Percentiles rank a stretch among this genome's conserved stretches.
Conservation (phyloP, 2,113 vertebrate genomes). For the Trogon melanurus region DNA sequence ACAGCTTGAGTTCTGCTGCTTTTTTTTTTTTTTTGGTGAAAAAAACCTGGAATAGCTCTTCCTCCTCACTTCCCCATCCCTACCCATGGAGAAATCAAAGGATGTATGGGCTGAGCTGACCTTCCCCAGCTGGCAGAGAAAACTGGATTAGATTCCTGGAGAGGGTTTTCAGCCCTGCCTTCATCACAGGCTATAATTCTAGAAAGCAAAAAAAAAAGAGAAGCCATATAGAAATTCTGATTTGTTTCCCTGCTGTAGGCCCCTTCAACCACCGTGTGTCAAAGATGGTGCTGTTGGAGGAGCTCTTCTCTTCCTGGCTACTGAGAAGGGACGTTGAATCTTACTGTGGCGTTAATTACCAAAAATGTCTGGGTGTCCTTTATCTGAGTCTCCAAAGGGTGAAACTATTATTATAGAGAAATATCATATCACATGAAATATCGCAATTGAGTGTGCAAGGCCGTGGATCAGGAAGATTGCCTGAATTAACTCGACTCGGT, state of each 20-base stretch:
- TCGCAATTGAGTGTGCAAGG: conserved; percentile 3
- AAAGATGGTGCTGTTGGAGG: background rate
- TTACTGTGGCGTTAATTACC: conserved; percentile 18
- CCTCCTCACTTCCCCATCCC: background rate
- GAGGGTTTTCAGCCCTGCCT: background rate
- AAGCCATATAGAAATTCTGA: background rate
- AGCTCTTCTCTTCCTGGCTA: background rate
- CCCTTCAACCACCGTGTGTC: background rate
- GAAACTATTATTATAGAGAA: conserved; percentile 30
- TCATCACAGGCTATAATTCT: background rate
- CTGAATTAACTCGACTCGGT: conserved; percentile 10
- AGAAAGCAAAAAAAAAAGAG: background rate
- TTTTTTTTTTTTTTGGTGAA: background rate
- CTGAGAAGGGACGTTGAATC: background rate
- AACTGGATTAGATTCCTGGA: background rate
- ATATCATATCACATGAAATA: conserved; percentile 45
- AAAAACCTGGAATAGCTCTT: background rate
- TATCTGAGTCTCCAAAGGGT: conserved; percentile 48
- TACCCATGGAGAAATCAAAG: background rate
- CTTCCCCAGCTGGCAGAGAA: background rate
- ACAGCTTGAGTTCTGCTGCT: background rate
- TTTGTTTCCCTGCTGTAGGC: rapidly evolving
- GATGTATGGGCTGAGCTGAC: rapidly evolving
- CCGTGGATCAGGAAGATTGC: conserved; percentile 49
- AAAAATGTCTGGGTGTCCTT: conserved; percentile 58